Base-by-base conservation (phyloP, 2,113 vertebrate genomes). In the Cebidichthys violaceus region DNA sequence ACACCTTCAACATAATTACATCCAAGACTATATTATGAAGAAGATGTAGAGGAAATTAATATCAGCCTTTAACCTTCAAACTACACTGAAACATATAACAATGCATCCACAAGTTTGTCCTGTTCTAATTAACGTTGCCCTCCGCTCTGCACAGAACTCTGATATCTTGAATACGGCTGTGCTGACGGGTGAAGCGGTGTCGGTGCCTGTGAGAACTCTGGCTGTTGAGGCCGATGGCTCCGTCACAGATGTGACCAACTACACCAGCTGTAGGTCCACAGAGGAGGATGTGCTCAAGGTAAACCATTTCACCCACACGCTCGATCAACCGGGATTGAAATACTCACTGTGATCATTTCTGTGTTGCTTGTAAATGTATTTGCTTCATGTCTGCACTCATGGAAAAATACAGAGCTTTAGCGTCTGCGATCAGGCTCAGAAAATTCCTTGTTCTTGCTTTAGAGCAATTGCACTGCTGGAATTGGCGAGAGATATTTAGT, bases 121-220 rank as follows among this genome's bases (percentile, higher is more conserved):
- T 24, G 3, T 43, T 54, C 33, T 24, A 10, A 37, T 17, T n/a
- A 2, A n/a, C 3, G 6, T 22, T n/a, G 22, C 31, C 20, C 29
- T 33, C 61, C 78, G 90, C 65, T 72, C 18, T 41, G 4, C 70
- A 0, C 94, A 99, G 98, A 96, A 96, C 85, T 93, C 92, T 0
- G 97, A 98, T 72, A 90, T 99, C 15, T 92, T 99, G 82, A 99
- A 99, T 82, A 99, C 98, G 0, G 98, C 98, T 0, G 92, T 97
- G 29, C 95, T 99, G 66, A 99, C 97, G 0, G 97, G 97, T 8
- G 96, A 94, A 89, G 95, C 86, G 0, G 96, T 99, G 39, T 94
- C 95, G 0, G 88, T 97, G 60, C 97, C 96, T 0, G 70, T 99
- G 79, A 96, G 86, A 87, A 96, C 96, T 77, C 92, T 99, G 64